A percentile compares a stretch with the other conserved stretches of the same genome.
Conservation (phyloP, 2,113 vertebrate genomes). For the Nyctereutes procyonoides region DNA sequence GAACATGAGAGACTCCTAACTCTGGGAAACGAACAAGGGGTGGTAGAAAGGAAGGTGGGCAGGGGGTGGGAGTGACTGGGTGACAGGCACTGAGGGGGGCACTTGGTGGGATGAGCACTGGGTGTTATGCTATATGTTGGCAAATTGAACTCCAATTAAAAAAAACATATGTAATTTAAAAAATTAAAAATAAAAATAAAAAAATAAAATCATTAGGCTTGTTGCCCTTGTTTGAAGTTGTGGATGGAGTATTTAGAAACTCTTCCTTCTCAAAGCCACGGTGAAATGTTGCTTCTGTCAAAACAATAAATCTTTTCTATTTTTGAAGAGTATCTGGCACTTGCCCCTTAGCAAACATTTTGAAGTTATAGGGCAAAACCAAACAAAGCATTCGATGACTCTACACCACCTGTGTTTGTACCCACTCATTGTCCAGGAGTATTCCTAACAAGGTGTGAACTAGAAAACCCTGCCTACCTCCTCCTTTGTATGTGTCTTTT, state of each 20-base stretch:
- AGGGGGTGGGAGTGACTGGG: too few relatives aligned
- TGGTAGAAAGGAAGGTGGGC: too few relatives aligned
- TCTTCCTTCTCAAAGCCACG: neutral
- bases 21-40: too few relatives aligned
- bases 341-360: neutral
- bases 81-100: too few relatives aligned
- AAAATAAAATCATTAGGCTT: neutral
- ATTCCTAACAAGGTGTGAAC: slow-evolving; percentile 52
- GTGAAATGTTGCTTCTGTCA: neutral
- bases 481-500: neutral
- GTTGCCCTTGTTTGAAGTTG: neutral
- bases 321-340: neutral
- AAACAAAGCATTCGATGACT: neutral
- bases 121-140: too few relatives aligned
- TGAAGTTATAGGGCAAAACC: neutral
- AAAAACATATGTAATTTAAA: too few relatives aligned
- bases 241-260: neutral
- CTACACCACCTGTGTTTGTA: neutral
- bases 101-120: too few relatives aligned
- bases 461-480: neutral
- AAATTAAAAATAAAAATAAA: neutral
- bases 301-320: slow-evolving; percentile 49
- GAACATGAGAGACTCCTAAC: too few relatives aligned
- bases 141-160: too few relatives aligned
- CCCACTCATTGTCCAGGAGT: neutral